Conservation (phyloP, 2,888 invertebrate species). For the Unio delphinus region DNA sequence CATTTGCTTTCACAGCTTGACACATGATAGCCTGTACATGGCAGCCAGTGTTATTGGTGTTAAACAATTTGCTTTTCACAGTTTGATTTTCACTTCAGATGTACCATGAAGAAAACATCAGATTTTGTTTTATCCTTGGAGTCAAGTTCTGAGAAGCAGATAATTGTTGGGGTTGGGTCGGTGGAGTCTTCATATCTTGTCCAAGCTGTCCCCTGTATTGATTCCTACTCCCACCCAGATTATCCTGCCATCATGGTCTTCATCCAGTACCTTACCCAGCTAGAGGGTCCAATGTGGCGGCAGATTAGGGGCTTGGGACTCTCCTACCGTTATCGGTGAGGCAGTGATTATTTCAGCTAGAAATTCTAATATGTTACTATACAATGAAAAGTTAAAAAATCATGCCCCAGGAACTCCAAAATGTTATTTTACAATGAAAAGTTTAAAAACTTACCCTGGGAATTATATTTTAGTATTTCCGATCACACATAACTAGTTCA, state of each 20-base stretch:
- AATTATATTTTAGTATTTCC: too few species aligned
- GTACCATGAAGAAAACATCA: conserved; percentile 37
- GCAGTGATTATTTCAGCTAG: neutral
- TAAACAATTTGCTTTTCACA: too few species aligned
- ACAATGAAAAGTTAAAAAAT: too few species aligned
- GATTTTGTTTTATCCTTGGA: conserved; percentile 39
- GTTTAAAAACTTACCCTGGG: too few species aligned
- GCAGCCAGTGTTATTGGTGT: too few species aligned
- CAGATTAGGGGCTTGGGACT: conserved; percentile 89
- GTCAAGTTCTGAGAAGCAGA: conserved; percentile 66
- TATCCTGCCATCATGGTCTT: conserved; percentile 84
- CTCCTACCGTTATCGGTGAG: conserved; percentile 81
- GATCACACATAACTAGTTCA: too few species aligned
- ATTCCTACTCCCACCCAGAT: conserved; percentile 78
- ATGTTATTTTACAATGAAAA: too few species aligned
- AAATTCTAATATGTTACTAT: too few species aligned
- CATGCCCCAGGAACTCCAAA: too few species aligned
- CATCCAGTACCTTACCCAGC: conserved; percentile 88
- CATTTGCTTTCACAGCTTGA: too few species aligned
- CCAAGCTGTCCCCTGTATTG: conserved; percentile 78
- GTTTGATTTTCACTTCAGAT: conserved; percentile 6
- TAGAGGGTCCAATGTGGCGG: conserved; percentile 92
- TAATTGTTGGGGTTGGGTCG: conserved; percentile 85
- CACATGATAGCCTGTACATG: too few species aligned
- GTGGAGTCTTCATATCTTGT: conserved; percentile 83